Percentiles rank a stretch among this genome's conserved stretches.
Conservation (phyloP, 2,113 vertebrate genomes). For the Leucopsar rothschildi region DNA sequence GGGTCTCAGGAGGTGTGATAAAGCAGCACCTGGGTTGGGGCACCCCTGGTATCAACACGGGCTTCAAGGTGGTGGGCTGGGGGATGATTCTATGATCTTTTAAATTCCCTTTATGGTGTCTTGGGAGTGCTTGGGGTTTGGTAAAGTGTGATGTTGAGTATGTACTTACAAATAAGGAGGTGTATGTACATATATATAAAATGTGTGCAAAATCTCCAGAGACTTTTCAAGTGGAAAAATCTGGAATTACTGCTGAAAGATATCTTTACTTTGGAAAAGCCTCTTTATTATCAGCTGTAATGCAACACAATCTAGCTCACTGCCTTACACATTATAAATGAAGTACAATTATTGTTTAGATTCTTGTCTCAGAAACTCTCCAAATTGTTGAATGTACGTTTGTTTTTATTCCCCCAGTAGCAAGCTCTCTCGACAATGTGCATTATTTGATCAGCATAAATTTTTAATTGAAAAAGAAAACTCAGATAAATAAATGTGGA, state of each 20-base stretch:
- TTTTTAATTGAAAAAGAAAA: neutral
- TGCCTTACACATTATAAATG: neutral
- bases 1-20: neutral
- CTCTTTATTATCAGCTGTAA: neutral
- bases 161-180: neutral
- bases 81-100: neutral
- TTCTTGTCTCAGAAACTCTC: neutral
- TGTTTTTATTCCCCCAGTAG: neutral
- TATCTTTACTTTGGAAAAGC: neutral
- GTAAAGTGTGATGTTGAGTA: neutral
- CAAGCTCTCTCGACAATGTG: neutral
- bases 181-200: neutral
- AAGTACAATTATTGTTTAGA: neutral
- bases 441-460: neutral
- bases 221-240: neutral
- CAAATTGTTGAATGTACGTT: neutral
- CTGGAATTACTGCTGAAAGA: neutral
- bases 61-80: neutral
- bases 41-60: rapidly evolving
- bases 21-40: neutral
- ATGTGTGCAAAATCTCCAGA: neutral
- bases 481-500: neutral
- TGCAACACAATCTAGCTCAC: neutral
- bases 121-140: neutral
- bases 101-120: neutral